These are phyloP conservation scores for Theonella swinhoei DNA, from an alignment of 37 sponge, comb jelly and placozoan species.

Conservation along the genomic window DNA sequence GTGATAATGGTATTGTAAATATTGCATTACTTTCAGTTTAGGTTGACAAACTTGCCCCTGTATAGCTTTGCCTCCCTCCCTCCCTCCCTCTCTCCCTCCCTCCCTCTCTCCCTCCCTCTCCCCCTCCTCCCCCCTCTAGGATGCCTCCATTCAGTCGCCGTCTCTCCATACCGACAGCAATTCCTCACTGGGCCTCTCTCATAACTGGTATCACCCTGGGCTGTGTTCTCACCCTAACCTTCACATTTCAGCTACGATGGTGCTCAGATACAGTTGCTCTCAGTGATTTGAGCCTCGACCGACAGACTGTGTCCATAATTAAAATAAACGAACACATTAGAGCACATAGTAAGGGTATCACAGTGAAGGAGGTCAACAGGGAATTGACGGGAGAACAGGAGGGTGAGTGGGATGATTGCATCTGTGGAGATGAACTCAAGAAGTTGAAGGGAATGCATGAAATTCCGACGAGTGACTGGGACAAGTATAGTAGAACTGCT, in stretches of 20 bases:
- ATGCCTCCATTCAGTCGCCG: background rate
- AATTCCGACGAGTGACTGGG: background rate
- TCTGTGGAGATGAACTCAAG: slow-evolving; percentile 14
- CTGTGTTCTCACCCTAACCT: background rate
- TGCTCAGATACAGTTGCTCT: too few species aligned
- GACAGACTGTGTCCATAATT: background rate
- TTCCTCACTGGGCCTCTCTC: background rate
- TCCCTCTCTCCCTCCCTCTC: background rate
- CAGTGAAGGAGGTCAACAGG: too few species aligned
- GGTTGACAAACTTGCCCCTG: too few species aligned
- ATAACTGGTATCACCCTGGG: slow-evolving; percentile 11
- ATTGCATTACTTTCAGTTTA: too few species aligned
- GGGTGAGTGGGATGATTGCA: background rate
- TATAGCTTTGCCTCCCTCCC: background rate
- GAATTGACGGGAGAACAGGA: too few species aligned
- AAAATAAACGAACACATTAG: background rate
- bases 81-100: background rate
- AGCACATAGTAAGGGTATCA: background rate
- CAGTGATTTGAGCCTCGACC: background rate
- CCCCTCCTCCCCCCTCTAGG: background rate
- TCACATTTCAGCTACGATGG: slow-evolving; percentile 11
- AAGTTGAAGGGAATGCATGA: background rate
- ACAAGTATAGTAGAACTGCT: background rate
- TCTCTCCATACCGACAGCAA: too few species aligned
- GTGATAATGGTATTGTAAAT: too few species aligned